Base-by-base conservation (phyloP, 2,888 invertebrate species). In the Encarsia formosa region DNA sequence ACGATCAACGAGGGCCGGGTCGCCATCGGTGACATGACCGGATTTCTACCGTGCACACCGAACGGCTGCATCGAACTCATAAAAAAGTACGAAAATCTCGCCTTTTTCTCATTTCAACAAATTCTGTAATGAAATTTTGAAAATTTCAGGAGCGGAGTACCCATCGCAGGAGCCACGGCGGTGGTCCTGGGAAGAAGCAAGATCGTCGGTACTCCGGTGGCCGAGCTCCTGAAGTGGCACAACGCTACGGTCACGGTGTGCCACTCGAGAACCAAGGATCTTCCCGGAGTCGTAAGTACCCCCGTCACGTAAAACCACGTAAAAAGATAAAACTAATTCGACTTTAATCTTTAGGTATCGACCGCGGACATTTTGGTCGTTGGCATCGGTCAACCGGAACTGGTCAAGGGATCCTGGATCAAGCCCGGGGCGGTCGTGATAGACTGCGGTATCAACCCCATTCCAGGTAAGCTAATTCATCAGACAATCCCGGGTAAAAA, bases 341-440 rank as follows among this genome's bases (percentile, higher is more conserved):
- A n/a, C n/a, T n/a, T n/a, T n/a, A n/a, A n/a, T n/a, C 18, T 19
- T 13, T 61, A 86, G 86, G 81, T 83, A 3, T 81, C 82, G 59
- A 79, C 81, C 60, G 98, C 97, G 8, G 99, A 99, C 71, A 93
- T 99, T 67, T 76, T 99, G 45, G 91, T 99, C n/a, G 97, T 96
- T 22, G 99, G 87, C 0, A 92, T 98, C 65, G 98, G 98, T 0
- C 82, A 85, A 63, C 79, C 94, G 1, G 85, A 94, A 75, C 81
- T 95, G 78, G 93, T 99, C 2, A 90, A 89, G 71, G 93, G 88
- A 0, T 88, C 88, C 58, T 98, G 98, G 98, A 86, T 99, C 61
- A 99, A 99, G 75, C 91, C 92, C 0, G 97, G 98, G 4, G 96
- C 98, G 15, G 87, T 99, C 11, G 97, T 99, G 34, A 96, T 99